A percentile compares a stretch with the other conserved stretches of the same genome.
phyloP scores from a whole-genome alignment of 2,888 invertebrate species.

The Meta bourneti region DNA sequence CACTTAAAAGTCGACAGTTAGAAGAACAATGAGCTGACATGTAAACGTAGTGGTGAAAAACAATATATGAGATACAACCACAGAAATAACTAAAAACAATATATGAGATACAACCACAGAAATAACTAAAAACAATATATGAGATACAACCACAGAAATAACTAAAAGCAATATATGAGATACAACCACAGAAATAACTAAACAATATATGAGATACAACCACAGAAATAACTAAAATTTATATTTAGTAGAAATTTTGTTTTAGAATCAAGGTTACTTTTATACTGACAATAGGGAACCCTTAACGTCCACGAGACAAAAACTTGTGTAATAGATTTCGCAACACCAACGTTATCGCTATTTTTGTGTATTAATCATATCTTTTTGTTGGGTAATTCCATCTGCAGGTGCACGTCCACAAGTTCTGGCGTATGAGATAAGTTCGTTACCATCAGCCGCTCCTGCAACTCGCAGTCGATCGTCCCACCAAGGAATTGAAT shows the following conservation, averaged over 20 bases:
- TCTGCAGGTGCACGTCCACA: neutral
- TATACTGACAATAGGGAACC: neutral
- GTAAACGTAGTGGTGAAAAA: neutral
- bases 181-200: neutral
- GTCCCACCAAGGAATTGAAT: conserved; percentile 10
- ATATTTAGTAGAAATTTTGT: neutral
- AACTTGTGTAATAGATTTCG: too few species aligned
- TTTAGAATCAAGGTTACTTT: neutral
- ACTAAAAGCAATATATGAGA: neutral
- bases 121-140: neutral
- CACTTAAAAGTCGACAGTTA: too few species aligned
- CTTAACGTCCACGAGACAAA: too few species aligned
- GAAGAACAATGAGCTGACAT: too few species aligned
- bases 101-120: neutral
- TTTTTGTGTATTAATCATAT: neutral
- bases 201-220: too few species aligned
- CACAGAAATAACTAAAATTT: too few species aligned
- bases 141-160: neutral
- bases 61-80: neutral
- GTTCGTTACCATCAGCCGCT: too few species aligned
- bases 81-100: neutral
- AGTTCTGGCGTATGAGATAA: neutral
- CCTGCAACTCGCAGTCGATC: neutral
- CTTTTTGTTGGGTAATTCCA: neutral
- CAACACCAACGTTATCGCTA: too few species aligned